phyloP scores from a whole-genome alignment of 2,797 vertebrate genomes.

The Rhinatrema bivittatum region DNA sequence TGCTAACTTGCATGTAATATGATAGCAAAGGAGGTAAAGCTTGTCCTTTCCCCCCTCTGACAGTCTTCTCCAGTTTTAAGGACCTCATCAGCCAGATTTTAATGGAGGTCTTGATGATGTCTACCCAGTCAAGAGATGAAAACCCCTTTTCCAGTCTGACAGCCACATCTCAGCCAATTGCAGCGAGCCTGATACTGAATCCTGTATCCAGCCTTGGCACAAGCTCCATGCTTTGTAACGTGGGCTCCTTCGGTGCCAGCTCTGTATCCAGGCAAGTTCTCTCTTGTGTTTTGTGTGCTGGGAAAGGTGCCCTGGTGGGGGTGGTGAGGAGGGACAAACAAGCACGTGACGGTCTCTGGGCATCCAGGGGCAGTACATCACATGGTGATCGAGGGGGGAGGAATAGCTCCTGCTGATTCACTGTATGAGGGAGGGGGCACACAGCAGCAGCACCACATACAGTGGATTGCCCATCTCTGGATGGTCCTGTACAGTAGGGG shows the following conservation, averaged over 20 bases:
- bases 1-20: not conserved
- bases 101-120: slow-evolving; percentile 98
- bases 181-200: slow-evolving; percentile 72
- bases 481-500: no score
- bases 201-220: slow-evolving; percentile 78
- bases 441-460: no score
- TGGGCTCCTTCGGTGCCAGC: slow-evolving; percentile 85
- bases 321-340: no score
- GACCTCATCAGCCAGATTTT: slow-evolving; percentile 96
- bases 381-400: no score
- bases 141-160: slow-evolving; percentile 97
- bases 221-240: slow-evolving; percentile 81
- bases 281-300: not conserved
- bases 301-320: no score
- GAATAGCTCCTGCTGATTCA: no score
- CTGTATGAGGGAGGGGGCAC: no score
- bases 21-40: not conserved
- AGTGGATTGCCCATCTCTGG: no score
- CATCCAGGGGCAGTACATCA: no score
- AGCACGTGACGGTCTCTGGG: no score
- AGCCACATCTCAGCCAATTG: slow-evolving; percentile 90
- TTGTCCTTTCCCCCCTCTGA: slow-evolving; percentile 17
- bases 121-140: slow-evolving; percentile 83
- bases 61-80: slow-evolving; percentile 95
- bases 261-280: slow-evolving; percentile 91